These are phyloP conservation scores for Brachypodius melanocephalos DNA, from an alignment of 2,113 vertebrate species.

Conservation along the genomic window DNA sequence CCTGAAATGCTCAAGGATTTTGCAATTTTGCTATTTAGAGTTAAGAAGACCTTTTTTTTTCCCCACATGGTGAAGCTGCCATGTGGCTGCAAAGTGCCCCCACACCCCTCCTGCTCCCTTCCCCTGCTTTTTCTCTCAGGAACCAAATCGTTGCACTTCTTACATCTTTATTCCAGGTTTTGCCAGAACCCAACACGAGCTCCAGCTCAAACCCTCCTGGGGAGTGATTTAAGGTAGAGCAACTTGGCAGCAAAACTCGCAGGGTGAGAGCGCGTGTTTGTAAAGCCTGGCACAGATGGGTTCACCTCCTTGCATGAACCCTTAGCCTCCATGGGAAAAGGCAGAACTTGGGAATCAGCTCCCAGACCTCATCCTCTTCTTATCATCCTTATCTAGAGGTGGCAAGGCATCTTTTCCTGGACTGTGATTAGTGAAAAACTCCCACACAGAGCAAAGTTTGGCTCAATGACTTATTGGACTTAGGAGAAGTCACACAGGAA, in stretches of 20 bases:
- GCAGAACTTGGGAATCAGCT: not conserved
- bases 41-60: not conserved
- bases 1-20: not conserved
- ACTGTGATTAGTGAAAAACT: not conserved
- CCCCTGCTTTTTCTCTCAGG: not conserved
- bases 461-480: not conserved
- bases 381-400: not conserved
- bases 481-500: not conserved
- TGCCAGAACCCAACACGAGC: not conserved
- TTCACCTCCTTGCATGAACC: not conserved
- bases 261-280: not conserved
- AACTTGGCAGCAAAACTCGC: not conserved
- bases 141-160: not conserved
- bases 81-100: not conserved
- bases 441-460: not conserved
- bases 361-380: not conserved
- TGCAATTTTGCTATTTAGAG: slow-evolving; percentile 6
- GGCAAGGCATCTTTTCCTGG: not conserved
- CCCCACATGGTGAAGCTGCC: not conserved
- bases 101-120: not conserved
- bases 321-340: not conserved
- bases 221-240: slow-evolving; percentile 23
- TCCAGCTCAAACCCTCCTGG: not conserved
- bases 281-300: slow-evolving; percentile 7
- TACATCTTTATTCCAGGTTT: not conserved